Evolutionary conservation across 2,113 vertebrate species (phyloP).

Genomic region (Pipra filicauda): DNA sequence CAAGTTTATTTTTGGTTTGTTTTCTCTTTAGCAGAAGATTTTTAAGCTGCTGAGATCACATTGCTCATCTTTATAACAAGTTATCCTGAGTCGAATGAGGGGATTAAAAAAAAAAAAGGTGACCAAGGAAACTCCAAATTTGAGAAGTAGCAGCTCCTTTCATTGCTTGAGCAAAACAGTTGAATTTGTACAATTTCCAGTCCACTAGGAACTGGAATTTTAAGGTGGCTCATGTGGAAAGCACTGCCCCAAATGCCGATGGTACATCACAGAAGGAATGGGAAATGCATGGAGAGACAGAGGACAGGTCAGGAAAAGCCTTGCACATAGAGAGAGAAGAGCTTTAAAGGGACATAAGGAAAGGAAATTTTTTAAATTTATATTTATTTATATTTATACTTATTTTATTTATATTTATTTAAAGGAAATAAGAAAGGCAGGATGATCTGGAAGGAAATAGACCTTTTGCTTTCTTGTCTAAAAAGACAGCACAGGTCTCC

Average conservation of each 20-base stretch:
- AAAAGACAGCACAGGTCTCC: neutral
- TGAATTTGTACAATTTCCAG: neutral
- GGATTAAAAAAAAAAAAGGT: fast-evolving
- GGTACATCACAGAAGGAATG: neutral
- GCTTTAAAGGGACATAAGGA: neutral
- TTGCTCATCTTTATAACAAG: neutral
- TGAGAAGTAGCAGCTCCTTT: neutral
- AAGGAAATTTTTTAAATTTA: no score
- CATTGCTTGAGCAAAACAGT: neutral
- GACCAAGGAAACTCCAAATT: neutral
- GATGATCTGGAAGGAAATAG: neutral
- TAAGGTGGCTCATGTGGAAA: fast-evolving
- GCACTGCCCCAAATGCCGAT: neutral
- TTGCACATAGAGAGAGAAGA: neutral
- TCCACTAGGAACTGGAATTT: neutral
- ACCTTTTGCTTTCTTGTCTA: neutral
- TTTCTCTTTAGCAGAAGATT: neutral
- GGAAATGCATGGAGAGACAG: fast-evolving
- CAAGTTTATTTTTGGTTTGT: conserved; percentile 35
- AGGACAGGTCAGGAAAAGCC: neutral
- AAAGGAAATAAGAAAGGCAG: neutral
- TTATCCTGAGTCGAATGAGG: fast-evolving
- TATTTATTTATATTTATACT: no score
- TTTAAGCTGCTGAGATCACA: neutral
- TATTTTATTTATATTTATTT: no score